Evolutionary conservation across 2,888 invertebrate species (phyloP).

Genomic region (Digitonthophagus gazella): DNA sequence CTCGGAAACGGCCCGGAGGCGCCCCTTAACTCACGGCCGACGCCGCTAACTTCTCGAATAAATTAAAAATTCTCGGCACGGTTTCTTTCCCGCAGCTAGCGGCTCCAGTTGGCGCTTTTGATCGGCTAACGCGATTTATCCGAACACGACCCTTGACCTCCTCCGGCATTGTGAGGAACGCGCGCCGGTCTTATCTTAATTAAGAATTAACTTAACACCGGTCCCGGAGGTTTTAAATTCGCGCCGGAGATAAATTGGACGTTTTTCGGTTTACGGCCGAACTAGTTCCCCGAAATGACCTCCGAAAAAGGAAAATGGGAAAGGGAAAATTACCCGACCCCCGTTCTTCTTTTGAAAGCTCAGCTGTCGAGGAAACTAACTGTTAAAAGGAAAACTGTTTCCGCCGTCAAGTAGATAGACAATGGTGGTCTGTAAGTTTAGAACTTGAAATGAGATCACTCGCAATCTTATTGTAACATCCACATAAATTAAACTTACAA

Average conservation of each 20-base stretch:
- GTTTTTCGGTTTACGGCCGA: neutral
- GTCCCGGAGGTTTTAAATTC: conserved; percentile 30
- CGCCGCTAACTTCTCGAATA: conserved; percentile 13
- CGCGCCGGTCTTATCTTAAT: conserved; percentile 35
- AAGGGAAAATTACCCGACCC: neutral
- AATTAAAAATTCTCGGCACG: conserved; percentile 10
- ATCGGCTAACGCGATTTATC: conserved; percentile 11
- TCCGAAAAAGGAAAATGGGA: neutral
- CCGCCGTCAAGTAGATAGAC: neutral
- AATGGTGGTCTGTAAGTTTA: neutral
- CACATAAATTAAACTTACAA: neutral
- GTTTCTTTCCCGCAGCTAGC: conserved; percentile 4
- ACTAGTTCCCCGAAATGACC: neutral
- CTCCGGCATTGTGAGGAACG: neutral
- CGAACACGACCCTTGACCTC: neutral
- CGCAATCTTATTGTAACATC: neutral
- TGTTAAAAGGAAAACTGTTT: neutral
- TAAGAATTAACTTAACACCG: conserved; percentile 40
- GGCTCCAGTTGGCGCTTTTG: neutral
- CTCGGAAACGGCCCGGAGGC: neutral
- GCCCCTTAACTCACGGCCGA: conserved; percentile 6
- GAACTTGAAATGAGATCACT: too few species aligned
- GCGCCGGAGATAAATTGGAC: conserved; percentile 33
- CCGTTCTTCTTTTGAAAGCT: neutral
- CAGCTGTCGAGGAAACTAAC: neutral